A percentile compares a stretch with the other conserved stretches of the same genome.
phyloP scores from a whole-genome alignment of 2,797 vertebrate genomes.

The Bradypodion ventrale region DNA sequence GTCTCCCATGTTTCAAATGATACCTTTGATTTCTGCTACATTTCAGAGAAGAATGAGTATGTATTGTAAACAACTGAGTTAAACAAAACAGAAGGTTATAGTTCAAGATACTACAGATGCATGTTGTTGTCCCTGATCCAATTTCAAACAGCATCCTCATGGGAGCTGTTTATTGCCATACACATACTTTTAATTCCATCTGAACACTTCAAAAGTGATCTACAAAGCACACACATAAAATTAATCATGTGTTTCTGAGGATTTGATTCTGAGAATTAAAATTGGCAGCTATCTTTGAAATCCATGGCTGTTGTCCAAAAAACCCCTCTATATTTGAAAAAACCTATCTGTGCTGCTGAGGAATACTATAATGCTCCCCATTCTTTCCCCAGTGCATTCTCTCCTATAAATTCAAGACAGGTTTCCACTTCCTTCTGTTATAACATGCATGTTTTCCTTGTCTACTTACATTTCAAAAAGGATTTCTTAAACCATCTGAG shows the following conservation, averaged over 20 bases:
- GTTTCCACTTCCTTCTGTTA: slow-evolving; percentile 39
- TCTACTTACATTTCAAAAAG: slow-evolving; percentile 54
- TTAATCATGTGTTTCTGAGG: not conserved
- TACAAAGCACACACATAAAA: not conserved
- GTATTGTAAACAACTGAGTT: slow-evolving; percentile 57
- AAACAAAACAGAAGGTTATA: slow-evolving; percentile 57
- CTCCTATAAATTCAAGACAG: not conserved
- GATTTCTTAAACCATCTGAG: slow-evolving; percentile 59
- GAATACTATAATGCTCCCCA: not conserved
- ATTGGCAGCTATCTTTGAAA: slow-evolving; percentile 7
- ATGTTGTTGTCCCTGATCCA: slow-evolving; percentile 46
- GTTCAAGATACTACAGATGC: slow-evolving; percentile 43
- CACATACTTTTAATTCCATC: not conserved
- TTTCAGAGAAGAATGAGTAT: slow-evolving; percentile 32
- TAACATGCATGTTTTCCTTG: slow-evolving; percentile 47
- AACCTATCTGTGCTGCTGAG: not conserved
- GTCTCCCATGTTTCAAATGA: not conserved
- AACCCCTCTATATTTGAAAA: not conserved
- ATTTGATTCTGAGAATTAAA: slow-evolving; percentile 10
- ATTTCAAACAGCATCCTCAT: slow-evolving; percentile 1
- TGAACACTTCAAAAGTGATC: not conserved
- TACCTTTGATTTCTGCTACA: not conserved
- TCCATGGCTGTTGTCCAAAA: not conserved
- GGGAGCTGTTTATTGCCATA: slow-evolving; percentile 3
- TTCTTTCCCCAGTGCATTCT: slow-evolving; percentile 5